Percentiles rank a stretch among this genome's conserved stretches.
Conservation (phyloP, 2,113 vertebrate genomes). For the Elephas maximus region DNA sequence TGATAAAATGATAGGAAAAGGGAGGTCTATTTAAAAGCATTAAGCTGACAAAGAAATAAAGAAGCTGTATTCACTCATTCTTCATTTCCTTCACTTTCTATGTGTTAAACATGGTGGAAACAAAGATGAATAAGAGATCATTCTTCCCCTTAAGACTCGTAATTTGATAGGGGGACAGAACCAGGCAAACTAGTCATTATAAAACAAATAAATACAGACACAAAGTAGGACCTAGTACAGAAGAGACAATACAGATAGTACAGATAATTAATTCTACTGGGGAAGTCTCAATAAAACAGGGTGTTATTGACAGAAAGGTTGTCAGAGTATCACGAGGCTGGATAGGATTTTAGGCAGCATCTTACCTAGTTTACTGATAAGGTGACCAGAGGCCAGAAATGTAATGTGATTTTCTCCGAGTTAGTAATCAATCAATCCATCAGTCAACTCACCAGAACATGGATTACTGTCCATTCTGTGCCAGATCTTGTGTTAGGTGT, state of each 20-base stretch:
- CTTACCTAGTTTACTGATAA: background rate
- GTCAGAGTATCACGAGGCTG: background rate
- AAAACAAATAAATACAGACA: background rate
- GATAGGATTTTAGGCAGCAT: background rate
- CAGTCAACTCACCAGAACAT: background rate
- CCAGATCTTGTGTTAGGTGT: background rate
- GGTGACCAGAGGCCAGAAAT: background rate
- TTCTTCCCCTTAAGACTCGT: background rate
- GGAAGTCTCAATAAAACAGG: background rate
- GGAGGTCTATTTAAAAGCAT: background rate
- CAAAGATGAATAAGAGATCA: background rate
- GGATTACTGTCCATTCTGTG: background rate
- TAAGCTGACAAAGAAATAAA: background rate
- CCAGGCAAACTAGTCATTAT: background rate
- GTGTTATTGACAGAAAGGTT: background rate
- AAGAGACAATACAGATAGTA: background rate
- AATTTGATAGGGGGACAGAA: background rate
- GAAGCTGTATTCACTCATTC: background rate
- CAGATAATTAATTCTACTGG: background rate
- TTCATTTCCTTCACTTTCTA: background rate
- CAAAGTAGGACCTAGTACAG: background rate
- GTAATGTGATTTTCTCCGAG: background rate
- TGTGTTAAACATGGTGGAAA: background rate
- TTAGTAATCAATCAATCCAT: constrained; percentile 20
- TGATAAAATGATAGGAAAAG: constrained; percentile 13